Evolutionary conservation across 2,797 vertebrate genomes (phyloP).

Genomic region (Streptopelia turtur): DNA sequence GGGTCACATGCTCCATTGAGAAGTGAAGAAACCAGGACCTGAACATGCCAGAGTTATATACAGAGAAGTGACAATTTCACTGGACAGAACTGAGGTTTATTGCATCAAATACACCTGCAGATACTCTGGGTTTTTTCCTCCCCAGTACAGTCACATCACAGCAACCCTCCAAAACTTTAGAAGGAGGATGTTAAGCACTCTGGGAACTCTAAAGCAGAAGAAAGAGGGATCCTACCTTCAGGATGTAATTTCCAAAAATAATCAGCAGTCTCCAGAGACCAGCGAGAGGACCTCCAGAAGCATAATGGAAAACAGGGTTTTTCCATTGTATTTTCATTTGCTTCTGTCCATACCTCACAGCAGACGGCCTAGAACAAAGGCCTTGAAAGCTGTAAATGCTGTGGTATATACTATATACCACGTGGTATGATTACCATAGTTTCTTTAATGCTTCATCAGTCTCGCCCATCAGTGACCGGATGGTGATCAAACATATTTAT

Average conservation of each 20-base stretch:
- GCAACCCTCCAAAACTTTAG: neutral
- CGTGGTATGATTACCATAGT: neutral
- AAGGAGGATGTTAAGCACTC: neutral
- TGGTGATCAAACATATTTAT: neutral
- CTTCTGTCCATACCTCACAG: neutral
- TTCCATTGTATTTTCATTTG: neutral
- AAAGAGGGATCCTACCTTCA: neutral
- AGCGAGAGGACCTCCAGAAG: neutral
- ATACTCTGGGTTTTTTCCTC: neutral
- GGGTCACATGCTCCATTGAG: accelerated
- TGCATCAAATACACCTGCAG: neutral
- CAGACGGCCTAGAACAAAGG: neutral
- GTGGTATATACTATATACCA: neutral
- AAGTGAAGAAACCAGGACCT: neutral
- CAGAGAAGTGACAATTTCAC: neutral
- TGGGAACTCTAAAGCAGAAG: neutral
- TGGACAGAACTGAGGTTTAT: neutral
- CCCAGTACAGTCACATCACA: neutral
- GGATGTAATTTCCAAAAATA: neutral
- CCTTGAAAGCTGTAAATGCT: neutral
- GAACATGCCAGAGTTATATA: neutral
- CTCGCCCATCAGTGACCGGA: accelerated
- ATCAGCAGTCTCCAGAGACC: neutral
- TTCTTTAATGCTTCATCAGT: neutral
- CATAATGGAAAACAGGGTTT: neutral